A percentile compares a stretch with the other conserved stretches of the same genome.
Evolutionary conservation across 2,113 vertebrate species (phyloP).

Genomic region (Callospermophilus lateralis): DNA sequence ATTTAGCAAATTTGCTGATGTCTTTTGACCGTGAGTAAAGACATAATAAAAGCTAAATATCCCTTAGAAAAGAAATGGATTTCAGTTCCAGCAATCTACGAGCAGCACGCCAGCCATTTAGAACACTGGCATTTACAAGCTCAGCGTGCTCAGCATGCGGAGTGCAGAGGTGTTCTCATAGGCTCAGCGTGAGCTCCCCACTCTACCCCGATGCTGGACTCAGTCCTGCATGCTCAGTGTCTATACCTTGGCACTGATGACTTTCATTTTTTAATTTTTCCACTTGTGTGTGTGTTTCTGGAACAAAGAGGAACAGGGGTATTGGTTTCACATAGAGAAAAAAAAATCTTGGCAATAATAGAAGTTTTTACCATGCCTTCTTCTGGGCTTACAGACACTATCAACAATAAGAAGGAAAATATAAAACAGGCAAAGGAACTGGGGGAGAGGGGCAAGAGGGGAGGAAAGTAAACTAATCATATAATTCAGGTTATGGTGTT

Average conservation of each 20-base stretch:
- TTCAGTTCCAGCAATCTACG: constrained; percentile 56
- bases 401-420: background rate
- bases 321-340: background rate
- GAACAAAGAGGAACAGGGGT: background rate
- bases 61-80: constrained; percentile 55
- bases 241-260: background rate
- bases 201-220: background rate
- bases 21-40: constrained; percentile 71
- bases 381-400: background rate
- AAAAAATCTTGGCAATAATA: background rate
- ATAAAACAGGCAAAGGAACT: background rate
- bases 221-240: background rate
- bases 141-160: background rate
- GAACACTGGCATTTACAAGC: constrained; percentile 66
- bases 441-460: background rate
- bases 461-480: background rate
- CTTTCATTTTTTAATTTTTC: background rate
- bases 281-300: background rate
- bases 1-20: constrained; percentile 65
- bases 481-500: background rate
- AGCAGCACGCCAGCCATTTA: constrained; percentile 56
- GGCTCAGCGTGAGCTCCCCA: background rate
- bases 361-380: background rate
- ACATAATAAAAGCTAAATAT: constrained; percentile 71
- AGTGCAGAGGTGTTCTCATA: background rate